Percentiles rank a stretch among this genome's conserved stretches.
These are phyloP conservation scores for Recurvirostra avosetta DNA, from an alignment of 2,113 vertebrate genomes.

Conservation along the genomic window DNA sequence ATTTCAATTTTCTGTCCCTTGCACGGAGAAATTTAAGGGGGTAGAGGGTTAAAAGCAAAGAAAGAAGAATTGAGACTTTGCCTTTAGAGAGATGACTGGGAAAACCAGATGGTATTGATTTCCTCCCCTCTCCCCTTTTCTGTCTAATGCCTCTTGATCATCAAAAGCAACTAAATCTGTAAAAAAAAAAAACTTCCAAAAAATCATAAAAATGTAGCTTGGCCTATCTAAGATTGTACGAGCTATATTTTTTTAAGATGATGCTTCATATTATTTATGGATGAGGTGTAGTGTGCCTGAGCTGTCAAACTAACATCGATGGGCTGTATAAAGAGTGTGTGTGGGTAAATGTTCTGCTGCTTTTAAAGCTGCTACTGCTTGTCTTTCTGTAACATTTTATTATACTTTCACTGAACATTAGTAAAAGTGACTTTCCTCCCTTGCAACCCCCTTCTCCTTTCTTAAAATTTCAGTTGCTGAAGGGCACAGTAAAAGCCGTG, in stretches of 20 bases:
- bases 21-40: background rate
- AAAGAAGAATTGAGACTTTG: background rate
- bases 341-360: background rate
- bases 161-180: conserved; percentile 54
- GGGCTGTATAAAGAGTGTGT: background rate
- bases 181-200: background rate
- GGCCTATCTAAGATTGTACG: background rate
- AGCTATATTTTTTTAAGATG: background rate
- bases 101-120: background rate
- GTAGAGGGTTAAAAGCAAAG: background rate
- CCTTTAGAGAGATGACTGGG: background rate
- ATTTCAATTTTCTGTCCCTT: background rate
- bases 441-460: background rate
- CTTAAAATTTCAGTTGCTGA: background rate
- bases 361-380: background rate
- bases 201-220: background rate
- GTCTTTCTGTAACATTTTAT: background rate
- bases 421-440: background rate
- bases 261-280: background rate
- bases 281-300: background rate
- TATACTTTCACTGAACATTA: background rate
- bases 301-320: background rate
- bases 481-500: background rate
- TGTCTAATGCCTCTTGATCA: background rate
- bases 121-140: background rate